Evolutionary conservation across 2,797 vertebrate species (phyloP), one percentile per base, ranked within the genome.

Genomic region (Cyclura pinguis): DNA sequence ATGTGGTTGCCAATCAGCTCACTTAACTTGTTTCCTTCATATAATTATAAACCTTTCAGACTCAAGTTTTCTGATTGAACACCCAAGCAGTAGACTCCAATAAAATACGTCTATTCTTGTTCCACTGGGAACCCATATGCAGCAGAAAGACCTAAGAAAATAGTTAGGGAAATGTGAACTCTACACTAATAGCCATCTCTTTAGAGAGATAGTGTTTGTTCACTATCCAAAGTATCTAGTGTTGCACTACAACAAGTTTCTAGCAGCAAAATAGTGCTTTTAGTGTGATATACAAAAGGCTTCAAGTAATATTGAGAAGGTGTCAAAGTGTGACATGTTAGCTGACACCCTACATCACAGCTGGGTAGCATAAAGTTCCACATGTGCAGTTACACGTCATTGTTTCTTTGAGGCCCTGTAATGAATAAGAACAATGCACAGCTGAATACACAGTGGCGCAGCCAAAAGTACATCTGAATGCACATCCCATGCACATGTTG

Each of bases 21-120:
- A 69, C 73, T 85, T 85, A 88, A 90, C 92, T 84, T 89, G 88
- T 84, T 93, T 88, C 55, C 91, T 93, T 90, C 55, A 32, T 80
- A 64, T 89, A 93, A 93, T 90, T 89, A 92, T 0, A 35, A 52
- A 47, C 77, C 85, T 89, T 93, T 73, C 94, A 93, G 92, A n/a
- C 52, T 91, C 76, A 90, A 24, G 22, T 89, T 92, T 52, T 67
- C 27, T 38, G 88, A 92, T 93, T 91, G 80, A 92, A 83, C 80
- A 67, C 83, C 84, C 18, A 62, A 57, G 73, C 89, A 80, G 91
- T 94, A 50, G 50, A 94, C 72, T 72, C 76, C 93, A 95, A 93
- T 69, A 84, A 77, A 78, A 91, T 87, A 62, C 90, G 90, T 73
- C 32, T 90, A 93, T 93, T 76, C 35, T 35, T 84, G 16, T 89